Evolutionary conservation across 1,140 invertebrate species (phyloP).

Genomic region (Grapholita molesta): DNA sequence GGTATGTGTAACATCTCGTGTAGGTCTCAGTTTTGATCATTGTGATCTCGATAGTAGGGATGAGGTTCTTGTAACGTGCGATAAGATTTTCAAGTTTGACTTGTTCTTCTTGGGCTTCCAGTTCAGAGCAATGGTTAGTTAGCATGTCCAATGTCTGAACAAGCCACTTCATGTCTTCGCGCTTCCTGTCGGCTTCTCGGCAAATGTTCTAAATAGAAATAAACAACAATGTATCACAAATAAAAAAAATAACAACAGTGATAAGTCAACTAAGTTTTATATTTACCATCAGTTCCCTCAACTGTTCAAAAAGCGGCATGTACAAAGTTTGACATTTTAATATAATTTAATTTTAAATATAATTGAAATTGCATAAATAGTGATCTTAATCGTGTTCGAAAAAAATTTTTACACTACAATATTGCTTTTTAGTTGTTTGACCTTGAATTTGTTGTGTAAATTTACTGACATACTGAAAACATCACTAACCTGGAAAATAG

Average conservation of each 20-base stretch:
- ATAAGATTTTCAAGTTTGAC: constrained; percentile 90
- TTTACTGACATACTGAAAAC: not conserved
- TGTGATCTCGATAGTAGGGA: constrained; percentile 94
- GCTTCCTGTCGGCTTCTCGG: constrained; percentile 91
- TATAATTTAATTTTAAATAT: constrained; percentile 3
- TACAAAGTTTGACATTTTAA: too few relatives aligned
- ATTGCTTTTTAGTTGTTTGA: too few relatives aligned
- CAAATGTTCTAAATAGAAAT: constrained; percentile 86
- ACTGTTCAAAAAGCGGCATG: constrained; percentile 59
- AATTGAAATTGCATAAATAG: too few relatives aligned
- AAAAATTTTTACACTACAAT: too few relatives aligned
- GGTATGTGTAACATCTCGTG: constrained; percentile 94
- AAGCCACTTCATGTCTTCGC: constrained; percentile 96
- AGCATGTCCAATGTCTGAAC: constrained; percentile 93
- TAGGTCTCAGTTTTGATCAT: constrained; percentile 95
- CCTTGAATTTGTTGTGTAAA: too few relatives aligned
- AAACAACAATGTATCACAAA: constrained; percentile 19
- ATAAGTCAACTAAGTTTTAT: constrained; percentile 22
- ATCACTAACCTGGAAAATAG: constrained; percentile 89
- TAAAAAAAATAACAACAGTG: not conserved
- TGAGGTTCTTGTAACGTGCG: constrained; percentile 91
- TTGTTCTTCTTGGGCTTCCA: constrained; percentile 88
- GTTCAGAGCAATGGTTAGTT: constrained; percentile 88
- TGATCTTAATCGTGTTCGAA: too few relatives aligned
- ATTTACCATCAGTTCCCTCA: constrained; percentile 80